Conservation (phyloP, 2,888 invertebrate species). For the Hymenopus coronatus region DNA sequence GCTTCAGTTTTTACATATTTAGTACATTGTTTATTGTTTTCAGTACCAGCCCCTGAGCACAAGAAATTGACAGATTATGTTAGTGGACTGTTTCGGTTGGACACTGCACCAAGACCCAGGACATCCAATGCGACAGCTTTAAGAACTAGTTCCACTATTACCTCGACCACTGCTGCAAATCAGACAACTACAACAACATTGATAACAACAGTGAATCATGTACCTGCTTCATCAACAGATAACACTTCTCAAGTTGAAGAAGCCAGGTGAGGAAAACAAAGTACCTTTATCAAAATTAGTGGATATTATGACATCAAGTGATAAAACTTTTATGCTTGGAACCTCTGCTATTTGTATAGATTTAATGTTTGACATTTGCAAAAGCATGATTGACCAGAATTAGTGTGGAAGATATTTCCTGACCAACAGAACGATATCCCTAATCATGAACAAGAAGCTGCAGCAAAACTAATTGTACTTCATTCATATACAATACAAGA, state of each 20-base stretch:
- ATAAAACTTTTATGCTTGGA: too few relatives aligned
- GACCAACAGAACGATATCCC: too few relatives aligned
- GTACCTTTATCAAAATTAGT: too few relatives aligned
- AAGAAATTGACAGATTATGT: conserved; percentile 70
- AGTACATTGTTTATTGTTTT: conserved; percentile 30
- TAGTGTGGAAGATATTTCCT: too few relatives aligned
- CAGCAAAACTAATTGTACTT: too few relatives aligned
- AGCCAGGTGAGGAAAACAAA: background rate
- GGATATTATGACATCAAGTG: too few relatives aligned
- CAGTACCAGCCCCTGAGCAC: conserved; percentile 63
- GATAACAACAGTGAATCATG: background rate
- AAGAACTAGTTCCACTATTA: background rate
- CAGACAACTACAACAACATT: background rate
- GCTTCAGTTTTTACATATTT: too few relatives aligned
- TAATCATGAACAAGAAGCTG: too few relatives aligned
- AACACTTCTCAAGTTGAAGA: background rate
- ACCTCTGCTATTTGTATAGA: too few relatives aligned
- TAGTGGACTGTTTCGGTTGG: conserved; percentile 61
- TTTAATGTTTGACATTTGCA: too few relatives aligned
- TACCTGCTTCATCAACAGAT: background rate
- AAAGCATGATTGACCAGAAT: too few relatives aligned
- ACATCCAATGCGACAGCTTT: background rate
- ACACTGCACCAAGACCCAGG: conserved; percentile 51
- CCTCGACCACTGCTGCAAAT: background rate
- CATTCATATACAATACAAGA: too few relatives aligned